phyloP scores from a whole-genome alignment of 2,797 vertebrate species.

The Gadopsis marmoratus region DNA sequence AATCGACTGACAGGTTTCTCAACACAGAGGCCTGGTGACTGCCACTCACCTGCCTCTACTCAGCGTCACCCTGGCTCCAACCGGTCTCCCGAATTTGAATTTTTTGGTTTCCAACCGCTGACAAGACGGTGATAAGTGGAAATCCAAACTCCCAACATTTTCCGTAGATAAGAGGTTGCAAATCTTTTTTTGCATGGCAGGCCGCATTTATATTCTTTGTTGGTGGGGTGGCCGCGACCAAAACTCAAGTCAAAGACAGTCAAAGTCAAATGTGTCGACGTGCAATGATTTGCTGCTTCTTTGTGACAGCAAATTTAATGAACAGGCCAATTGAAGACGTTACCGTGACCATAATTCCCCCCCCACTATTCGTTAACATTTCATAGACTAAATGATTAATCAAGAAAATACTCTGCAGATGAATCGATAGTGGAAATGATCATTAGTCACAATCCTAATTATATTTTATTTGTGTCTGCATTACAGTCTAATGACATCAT shows the following conservation, averaged over 20 bases:
- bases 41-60: not conserved
- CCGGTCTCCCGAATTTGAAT: not conserved
- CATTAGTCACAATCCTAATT: not conserved
- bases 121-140: too few relatives aligned
- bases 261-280: not conserved
- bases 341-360: not conserved
- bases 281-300: not conserved
- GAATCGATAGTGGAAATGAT: not conserved
- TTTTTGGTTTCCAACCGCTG: not conserved
- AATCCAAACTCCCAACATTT: not conserved
- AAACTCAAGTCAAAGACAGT: not conserved
- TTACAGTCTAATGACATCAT: not conserved
- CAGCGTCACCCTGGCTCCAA: not conserved
- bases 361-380: not conserved
- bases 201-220: too few relatives aligned
- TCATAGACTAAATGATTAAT: not conserved
- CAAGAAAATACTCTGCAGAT: not conserved
- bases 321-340: not conserved
- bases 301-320: not conserved
- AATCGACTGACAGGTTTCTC: too few relatives aligned
- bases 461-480: not conserved
- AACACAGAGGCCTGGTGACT: not conserved
- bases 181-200: not conserved
- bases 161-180: too few relatives aligned
- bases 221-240: not conserved